Percentiles rank a stretch among this genome's conserved stretches.
Conservation (phyloP, 2,797 vertebrate genomes). For the Knipowitschia caucasica region DNA sequence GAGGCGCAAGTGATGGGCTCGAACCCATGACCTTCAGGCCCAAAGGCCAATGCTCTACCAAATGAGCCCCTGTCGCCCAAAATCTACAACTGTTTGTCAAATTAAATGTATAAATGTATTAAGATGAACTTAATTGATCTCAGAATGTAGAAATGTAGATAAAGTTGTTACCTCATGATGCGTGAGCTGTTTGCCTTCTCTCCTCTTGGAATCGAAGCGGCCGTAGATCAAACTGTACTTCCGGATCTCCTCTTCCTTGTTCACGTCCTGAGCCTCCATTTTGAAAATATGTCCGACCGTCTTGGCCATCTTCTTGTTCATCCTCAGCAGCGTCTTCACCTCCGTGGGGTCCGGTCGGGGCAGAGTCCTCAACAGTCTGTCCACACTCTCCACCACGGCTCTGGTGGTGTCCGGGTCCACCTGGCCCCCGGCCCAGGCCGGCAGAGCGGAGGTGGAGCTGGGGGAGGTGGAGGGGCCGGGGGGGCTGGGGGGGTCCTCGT, state of each 20-base stretch:
- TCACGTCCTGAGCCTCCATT: conserved; percentile 83
- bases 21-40: too few species aligned
- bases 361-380: conserved; percentile 84
- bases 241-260: conserved; percentile 92
- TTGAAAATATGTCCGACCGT: conserved; percentile 94
- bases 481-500: conserved; percentile 79
- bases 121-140: too few species aligned
- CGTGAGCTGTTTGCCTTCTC: conserved; percentile 93
- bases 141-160: too few species aligned
- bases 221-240: conserved; percentile 96
- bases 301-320: conserved; percentile 95
- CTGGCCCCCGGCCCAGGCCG: conserved; percentile 74
- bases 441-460: conserved; percentile 59
- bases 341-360: conserved; percentile 82
- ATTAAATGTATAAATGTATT: too few species aligned
- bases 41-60: too few species aligned
- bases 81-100: too few species aligned
- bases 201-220: conserved; percentile 91
- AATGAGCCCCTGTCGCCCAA: too few species aligned
- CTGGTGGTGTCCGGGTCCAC: conserved; percentile 84
- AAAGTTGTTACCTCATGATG: conserved; percentile 91
- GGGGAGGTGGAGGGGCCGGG: conserved; percentile 64
- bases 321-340: conserved; percentile 84
- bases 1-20: too few species aligned
- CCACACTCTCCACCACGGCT: conserved; percentile 87